Conservation (phyloP, 1,140 invertebrate species). For the Pachypeltis micranthus region DNA sequence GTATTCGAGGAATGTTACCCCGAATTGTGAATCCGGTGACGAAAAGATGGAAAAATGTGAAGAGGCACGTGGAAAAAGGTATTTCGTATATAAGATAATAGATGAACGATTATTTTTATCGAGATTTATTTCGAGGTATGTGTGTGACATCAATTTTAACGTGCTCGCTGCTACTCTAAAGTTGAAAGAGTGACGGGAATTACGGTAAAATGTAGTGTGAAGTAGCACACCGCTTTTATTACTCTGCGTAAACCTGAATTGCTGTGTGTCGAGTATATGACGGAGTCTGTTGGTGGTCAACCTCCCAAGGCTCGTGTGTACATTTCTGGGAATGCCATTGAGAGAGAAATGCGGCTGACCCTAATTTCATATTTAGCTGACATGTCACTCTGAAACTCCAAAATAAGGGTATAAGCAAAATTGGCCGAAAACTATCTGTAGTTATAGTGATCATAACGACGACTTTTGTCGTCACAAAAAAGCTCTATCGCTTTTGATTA, state of each 20-base stretch:
- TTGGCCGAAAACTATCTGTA: not conserved
- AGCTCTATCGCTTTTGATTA: not conserved
- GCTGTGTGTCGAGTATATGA: not conserved
- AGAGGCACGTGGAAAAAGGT: conserved; percentile 23
- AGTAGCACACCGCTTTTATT: too few species aligned
- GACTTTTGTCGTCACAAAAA: not conserved
- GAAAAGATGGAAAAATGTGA: conserved; percentile 22
- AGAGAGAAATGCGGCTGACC: not conserved
- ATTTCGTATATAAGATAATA: too few species aligned
- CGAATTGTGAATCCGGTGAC: not conserved
- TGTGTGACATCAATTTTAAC: not conserved
- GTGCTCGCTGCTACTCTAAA: not conserved
- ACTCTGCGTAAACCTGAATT: not conserved
- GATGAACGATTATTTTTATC: too few species aligned
- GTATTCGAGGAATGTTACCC: conserved; percentile 20
- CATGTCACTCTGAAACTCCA: too few species aligned
- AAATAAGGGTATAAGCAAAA: not conserved
- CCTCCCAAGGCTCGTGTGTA: too few species aligned
- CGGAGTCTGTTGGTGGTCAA: not conserved
- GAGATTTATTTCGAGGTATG: too few species aligned
- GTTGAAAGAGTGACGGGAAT: not conserved
- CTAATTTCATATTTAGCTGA: not conserved
- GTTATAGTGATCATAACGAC: not conserved
- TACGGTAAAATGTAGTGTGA: not conserved
- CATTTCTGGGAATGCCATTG: not conserved